phyloP scores from a whole-genome alignment of 2,797 vertebrate genomes.

The Clarias platycephalus region DNA sequence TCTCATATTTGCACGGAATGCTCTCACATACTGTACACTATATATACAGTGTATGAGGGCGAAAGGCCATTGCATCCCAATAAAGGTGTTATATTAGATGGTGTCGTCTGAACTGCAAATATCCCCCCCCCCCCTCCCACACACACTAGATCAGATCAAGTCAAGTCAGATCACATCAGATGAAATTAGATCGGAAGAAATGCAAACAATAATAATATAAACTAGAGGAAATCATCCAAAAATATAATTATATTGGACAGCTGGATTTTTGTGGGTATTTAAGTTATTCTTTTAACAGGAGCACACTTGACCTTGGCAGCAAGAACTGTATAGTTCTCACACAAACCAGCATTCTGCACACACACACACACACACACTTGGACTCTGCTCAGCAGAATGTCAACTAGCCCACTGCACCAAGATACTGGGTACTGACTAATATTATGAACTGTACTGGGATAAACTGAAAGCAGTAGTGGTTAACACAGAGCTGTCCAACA shows the following conservation, averaged over 20 bases:
- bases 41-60: no score
- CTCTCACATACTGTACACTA: no score
- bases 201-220: not conserved
- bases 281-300: not conserved
- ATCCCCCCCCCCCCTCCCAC: no score
- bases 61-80: no score
- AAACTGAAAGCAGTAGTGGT: not conserved
- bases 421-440: not conserved
- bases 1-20: not conserved
- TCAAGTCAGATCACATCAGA: not conserved
- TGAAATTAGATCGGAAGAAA: not conserved
- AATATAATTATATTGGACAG: not conserved
- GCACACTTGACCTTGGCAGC: constrained; percentile 33
- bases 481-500: not conserved
- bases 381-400: constrained; percentile 35
- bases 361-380: constrained; percentile 23
- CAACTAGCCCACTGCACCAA: constrained; percentile 52
- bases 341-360: constrained; percentile 22
- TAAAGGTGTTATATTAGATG: no score
- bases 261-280: not conserved
- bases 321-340: constrained; percentile 15
- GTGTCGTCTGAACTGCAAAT: no score
- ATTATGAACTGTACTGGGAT: constrained; percentile 10
- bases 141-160: not conserved
- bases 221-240: not conserved